Conservation (phyloP, 2,797 vertebrate species). For the Odontamblyopus lacepedii region DNA sequence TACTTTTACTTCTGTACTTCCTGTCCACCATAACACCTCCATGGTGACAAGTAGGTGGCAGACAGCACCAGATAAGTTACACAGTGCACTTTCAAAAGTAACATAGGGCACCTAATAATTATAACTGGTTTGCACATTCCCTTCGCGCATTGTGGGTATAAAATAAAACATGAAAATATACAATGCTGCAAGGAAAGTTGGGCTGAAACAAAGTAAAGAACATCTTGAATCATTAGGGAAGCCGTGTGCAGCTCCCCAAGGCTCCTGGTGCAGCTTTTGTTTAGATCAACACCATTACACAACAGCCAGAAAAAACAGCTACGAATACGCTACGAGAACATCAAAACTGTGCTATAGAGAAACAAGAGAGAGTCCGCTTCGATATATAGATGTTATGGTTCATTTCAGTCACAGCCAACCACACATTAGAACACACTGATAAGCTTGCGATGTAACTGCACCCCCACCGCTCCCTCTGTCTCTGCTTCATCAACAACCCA, state of each 20-base stretch:
- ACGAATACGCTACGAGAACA: constrained; percentile 45
- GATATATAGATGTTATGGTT: constrained; percentile 59
- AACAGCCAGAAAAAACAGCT: constrained; percentile 40
- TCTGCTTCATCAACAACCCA: constrained; percentile 27
- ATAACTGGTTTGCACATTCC: not conserved
- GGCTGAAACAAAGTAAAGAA: constrained; percentile 39
- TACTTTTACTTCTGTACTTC: too few relatives aligned
- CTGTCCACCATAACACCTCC: too few relatives aligned
- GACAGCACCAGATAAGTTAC: too few relatives aligned
- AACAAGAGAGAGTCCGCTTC: constrained; percentile 38
- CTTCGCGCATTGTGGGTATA: constrained; percentile 1
- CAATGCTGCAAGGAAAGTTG: constrained; percentile 19
- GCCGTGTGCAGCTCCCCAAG: constrained; percentile 47
- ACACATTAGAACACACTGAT: constrained; percentile 56
- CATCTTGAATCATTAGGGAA: constrained; percentile 41
- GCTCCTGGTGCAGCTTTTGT: constrained; percentile 52
- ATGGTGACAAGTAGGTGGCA: too few relatives aligned
- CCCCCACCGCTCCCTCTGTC: not conserved
- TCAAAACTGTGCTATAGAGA: constrained; percentile 62
- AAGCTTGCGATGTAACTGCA: constrained; percentile 43
- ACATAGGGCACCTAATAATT: too few relatives aligned
- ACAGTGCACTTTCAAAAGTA: too few relatives aligned
- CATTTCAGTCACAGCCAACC: constrained; percentile 67
- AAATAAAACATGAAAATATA: constrained; percentile 17
- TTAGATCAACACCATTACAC: constrained; percentile 69